phyloP scores from a whole-genome alignment of 2,113 vertebrate species.

The Apus apus region DNA sequence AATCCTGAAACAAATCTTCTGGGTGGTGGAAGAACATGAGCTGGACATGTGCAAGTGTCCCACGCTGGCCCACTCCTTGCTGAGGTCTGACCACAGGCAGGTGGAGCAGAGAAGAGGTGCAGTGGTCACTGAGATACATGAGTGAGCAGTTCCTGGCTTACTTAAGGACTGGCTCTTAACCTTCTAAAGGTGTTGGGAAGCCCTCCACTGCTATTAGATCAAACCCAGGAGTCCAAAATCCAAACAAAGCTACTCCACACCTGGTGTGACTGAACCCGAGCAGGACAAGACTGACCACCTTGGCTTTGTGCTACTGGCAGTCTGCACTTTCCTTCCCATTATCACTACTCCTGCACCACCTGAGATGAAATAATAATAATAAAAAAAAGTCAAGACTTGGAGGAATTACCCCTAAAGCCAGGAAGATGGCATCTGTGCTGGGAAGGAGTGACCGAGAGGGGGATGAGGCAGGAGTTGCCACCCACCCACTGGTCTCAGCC shows the following conservation, averaged over 20 bases:
- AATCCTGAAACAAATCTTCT: not conserved
- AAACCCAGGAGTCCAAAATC: not conserved
- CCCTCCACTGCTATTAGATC: not conserved
- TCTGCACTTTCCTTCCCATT: not conserved
- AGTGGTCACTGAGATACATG: too few relatives aligned
- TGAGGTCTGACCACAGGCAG: not conserved
- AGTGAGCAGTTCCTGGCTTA: not conserved
- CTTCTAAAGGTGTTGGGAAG: not conserved
- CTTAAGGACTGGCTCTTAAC: not conserved
- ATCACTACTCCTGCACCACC: not conserved
- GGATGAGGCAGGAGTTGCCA: not conserved
- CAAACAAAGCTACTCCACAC: not conserved
- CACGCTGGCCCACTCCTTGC: accelerated
- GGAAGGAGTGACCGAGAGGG: not conserved
- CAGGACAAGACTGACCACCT: not conserved
- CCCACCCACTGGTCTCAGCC: not conserved
- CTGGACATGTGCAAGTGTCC: not conserved
- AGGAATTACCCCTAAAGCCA: slow-evolving; percentile 53
- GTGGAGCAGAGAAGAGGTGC: not conserved
- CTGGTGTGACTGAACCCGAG: accelerated
- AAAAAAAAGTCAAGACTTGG: not conserved
- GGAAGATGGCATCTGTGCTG: slow-evolving; percentile 39
- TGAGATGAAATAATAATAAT: not conserved
- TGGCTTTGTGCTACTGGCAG: not conserved
- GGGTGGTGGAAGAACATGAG: not conserved